Conservation (phyloP, 2,888 invertebrate genomes). For the Cybosia mesomella region DNA sequence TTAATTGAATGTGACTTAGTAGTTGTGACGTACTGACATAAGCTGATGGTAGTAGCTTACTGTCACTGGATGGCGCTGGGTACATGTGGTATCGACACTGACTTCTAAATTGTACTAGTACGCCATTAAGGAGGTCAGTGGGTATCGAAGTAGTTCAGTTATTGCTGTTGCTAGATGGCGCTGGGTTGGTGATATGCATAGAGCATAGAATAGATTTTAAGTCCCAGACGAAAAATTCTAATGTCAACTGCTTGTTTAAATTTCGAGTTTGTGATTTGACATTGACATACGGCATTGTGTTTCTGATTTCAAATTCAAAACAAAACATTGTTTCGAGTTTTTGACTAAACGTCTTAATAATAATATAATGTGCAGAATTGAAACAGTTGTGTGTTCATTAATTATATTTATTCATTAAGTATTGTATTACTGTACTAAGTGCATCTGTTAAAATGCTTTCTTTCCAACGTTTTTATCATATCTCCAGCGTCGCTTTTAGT, state of each 20-base stretch:
- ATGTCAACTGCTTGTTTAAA: conserved; percentile 12
- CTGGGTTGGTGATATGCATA: too few species aligned
- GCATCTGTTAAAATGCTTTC: conserved; percentile 49
- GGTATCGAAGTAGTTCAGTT: too few species aligned
- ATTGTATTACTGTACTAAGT: neutral
- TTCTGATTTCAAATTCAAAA: conserved; percentile 10
- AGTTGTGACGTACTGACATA: too few species aligned
- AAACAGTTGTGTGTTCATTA: neutral
- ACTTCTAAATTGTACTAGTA: too few species aligned
- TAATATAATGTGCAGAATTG: neutral
- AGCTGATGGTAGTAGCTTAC: too few species aligned
- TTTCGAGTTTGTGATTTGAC: conserved; percentile 7
- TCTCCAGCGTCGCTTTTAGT: conserved; percentile 60
- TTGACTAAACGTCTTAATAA: neutral
- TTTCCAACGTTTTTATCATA: conserved; percentile 70
- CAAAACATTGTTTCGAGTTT: neutral
- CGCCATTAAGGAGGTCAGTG: too few species aligned
- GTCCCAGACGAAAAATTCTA: neutral
- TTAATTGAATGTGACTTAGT: too few species aligned
- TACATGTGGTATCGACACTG: too few species aligned
- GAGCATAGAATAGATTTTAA: neutral
- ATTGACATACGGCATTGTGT: neutral
- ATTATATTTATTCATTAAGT: neutral
- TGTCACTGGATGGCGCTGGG: too few species aligned
- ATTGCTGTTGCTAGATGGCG: too few species aligned